Conservation (phyloP, 2,888 invertebrate species). For the Euzophera pinguis region DNA sequence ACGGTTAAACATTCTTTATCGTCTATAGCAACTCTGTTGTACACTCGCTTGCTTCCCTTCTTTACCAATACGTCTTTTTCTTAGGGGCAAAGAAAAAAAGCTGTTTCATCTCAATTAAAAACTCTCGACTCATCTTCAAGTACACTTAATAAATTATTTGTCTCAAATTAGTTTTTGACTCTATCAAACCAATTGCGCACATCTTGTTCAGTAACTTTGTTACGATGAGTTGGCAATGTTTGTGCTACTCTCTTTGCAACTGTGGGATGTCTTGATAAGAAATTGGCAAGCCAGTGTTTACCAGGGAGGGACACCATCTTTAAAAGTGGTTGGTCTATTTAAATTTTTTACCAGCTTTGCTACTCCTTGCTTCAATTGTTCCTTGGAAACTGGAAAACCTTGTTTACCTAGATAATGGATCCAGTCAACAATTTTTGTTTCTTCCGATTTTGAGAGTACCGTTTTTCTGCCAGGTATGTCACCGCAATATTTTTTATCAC, state of each 20-base stretch:
- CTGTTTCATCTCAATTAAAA: conserved; percentile 22
- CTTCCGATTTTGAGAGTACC: conserved; percentile 23
- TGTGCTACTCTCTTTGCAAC: conserved; percentile 21
- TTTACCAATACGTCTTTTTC: conserved; percentile 20
- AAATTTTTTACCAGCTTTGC: conserved; percentile 24
- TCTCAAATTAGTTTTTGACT: conserved; percentile 21
- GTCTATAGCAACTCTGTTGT: conserved; percentile 21
- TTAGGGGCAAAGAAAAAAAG: conserved; percentile 15
- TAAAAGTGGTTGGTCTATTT: conserved; percentile 26
- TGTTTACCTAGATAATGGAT: too few species aligned
- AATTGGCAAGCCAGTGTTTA: too few species aligned
- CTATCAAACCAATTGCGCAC: too few species aligned
- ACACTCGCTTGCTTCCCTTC: too few species aligned
- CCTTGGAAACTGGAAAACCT: too few species aligned
- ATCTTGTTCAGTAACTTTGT: too few species aligned
- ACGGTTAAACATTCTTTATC: too few species aligned
- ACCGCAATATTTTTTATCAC: too few species aligned
- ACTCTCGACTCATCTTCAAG: conserved; percentile 17
- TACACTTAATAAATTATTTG: conserved; percentile 21
- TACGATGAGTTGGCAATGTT: too few species aligned
- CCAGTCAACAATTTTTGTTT: conserved; percentile 26
- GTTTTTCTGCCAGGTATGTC: too few species aligned
- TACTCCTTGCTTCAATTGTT: too few species aligned
- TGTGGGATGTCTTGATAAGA: conserved; percentile 26
- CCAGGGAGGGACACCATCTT: conserved; percentile 25